Conservation (phyloP, 2,113 vertebrate species). For the Platysternon megacephalum region DNA sequence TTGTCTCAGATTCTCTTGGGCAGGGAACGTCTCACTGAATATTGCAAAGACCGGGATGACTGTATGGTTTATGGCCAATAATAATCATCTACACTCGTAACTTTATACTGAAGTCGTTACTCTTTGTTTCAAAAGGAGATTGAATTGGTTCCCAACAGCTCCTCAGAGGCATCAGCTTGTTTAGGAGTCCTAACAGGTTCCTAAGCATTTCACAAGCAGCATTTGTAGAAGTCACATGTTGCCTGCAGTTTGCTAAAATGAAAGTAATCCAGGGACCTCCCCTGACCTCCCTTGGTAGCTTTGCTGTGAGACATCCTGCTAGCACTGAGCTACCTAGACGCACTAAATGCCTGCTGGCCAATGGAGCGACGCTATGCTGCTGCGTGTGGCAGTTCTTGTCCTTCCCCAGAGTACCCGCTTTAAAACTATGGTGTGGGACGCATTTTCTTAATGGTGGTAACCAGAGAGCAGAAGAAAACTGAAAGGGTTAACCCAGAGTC, state of each 20-base stretch:
- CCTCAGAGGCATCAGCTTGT: background rate
- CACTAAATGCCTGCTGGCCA: fast-evolving
- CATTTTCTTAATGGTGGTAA: fast-evolving
- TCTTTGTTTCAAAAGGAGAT: fast-evolving
- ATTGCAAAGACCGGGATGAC: background rate
- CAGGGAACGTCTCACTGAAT: background rate
- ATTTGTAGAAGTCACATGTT: background rate
- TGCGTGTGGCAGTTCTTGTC: fast-evolving
- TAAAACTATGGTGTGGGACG: background rate
- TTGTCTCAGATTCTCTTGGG: background rate
- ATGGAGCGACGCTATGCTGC: background rate
- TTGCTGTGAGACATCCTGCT: background rate
- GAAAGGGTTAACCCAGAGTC: background rate
- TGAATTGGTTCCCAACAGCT: background rate
- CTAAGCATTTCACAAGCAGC: fast-evolving
- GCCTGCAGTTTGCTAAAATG: background rate
- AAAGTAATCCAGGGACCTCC: background rate
- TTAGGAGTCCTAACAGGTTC: background rate
- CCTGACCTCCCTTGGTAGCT: background rate
- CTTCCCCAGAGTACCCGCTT: fast-evolving
- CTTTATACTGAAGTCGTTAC: background rate
- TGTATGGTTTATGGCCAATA: background rate
- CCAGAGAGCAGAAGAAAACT: background rate
- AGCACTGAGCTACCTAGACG: background rate
- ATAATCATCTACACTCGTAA: background rate